Evolutionary conservation across 2,113 vertebrate species (phyloP).

Genomic region (Reinhardtius hippoglossoides): DNA sequence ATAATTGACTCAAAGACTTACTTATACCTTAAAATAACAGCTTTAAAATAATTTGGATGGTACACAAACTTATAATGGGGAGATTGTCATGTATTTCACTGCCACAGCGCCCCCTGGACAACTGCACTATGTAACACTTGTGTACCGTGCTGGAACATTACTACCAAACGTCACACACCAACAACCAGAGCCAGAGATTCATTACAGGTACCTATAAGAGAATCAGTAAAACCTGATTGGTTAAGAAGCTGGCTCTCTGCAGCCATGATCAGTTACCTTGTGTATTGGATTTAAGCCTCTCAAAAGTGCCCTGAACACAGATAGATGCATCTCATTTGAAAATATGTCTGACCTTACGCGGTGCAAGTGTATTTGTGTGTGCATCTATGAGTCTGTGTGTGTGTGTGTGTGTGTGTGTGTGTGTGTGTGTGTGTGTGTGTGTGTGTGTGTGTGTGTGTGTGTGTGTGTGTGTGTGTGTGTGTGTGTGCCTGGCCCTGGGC

Average conservation of each 20-base stretch:
- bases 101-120: too few species aligned
- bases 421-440: slow-evolving; percentile 13
- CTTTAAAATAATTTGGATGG: too few species aligned
- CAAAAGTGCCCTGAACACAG: slow-evolving; percentile 25
- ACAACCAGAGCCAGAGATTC: too few species aligned
- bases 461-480: slow-evolving; percentile 33
- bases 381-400: neutral
- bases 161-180: too few species aligned
- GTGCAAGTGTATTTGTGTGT: neutral
- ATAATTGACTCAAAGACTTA: too few species aligned
- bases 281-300: slow-evolving; percentile 13
- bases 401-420: slow-evolving; percentile 1
- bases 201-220: too few species aligned
- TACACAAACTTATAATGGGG: too few species aligned
- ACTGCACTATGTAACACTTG: too few species aligned
- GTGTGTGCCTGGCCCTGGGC: slow-evolving; percentile 64
- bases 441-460: neutral
- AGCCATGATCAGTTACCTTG: neutral
- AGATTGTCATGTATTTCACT: too few species aligned
- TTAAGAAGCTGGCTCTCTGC: neutral
- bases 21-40: too few species aligned
- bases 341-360: neutral
- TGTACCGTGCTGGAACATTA: too few species aligned
- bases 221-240: too few species aligned
- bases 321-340: slow-evolving; percentile 41